Conservation (phyloP, 2,888 invertebrate species). For the Mesorhabditis belari region DNA sequence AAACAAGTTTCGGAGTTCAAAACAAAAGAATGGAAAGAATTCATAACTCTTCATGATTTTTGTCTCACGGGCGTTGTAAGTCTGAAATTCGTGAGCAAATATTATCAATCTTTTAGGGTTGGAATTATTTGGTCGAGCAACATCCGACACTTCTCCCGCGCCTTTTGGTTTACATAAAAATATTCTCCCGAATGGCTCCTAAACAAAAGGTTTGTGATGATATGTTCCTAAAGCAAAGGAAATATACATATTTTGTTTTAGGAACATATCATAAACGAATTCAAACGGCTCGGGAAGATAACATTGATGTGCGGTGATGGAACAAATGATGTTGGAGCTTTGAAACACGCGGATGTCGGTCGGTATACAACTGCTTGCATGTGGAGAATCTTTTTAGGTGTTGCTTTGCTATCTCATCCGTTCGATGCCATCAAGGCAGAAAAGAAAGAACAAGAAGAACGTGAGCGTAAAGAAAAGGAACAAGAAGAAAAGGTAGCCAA, state of each 20-base stretch:
- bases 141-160: conserved; percentile 65
- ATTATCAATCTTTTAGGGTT: conserved; percentile 17
- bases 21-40: conserved; percentile 53
- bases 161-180: conserved; percentile 76
- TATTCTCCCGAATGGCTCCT: conserved; percentile 93
- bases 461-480: background rate
- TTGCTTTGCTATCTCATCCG: conserved; percentile 51
- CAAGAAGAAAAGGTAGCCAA: too few species aligned
- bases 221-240: background rate
- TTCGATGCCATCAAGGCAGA: conserved; percentile 38
- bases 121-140: conserved; percentile 62
- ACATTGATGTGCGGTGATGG: conserved; percentile 99
- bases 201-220: conserved; percentile 72
- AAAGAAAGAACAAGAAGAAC: conserved; percentile 17
- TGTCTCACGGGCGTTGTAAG: conserved; percentile 81
- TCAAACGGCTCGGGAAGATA: conserved; percentile 78
- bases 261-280: conserved; percentile 81
- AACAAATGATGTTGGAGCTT: conserved; percentile 96
- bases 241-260: conserved; percentile 22
- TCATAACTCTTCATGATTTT: conserved; percentile 73
- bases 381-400: conserved; percentile 24
- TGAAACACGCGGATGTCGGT: conserved; percentile 93
- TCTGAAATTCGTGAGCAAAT: background rate
- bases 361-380: conserved; percentile 4
- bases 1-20: conserved; percentile 12